Percentiles rank a stretch among this genome's conserved stretches.
Conservation (phyloP, 2,797 vertebrate genomes). For the Florisuga fusca region DNA sequence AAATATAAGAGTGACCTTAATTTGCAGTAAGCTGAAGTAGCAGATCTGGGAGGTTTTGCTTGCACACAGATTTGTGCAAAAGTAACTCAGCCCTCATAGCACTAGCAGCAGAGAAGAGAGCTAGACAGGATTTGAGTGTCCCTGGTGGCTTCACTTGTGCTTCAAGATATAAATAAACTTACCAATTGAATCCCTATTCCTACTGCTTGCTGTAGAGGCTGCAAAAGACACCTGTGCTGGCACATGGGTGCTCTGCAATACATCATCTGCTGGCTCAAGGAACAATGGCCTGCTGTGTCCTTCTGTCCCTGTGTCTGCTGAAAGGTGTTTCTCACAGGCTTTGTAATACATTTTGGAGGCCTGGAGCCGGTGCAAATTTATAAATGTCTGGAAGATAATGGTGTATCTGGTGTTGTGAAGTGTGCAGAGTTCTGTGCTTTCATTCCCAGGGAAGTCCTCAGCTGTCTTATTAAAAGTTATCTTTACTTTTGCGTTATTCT, state of each 20-base stretch:
- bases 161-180: neutral
- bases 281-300: fast-evolving
- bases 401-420: neutral
- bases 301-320: neutral
- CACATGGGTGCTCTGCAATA: neutral
- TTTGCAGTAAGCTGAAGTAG: neutral
- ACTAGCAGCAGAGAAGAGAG: neutral
- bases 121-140: neutral
- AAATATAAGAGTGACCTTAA: neutral
- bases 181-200: fast-evolving
- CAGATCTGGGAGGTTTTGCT: neutral
- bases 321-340: neutral
- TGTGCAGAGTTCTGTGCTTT: neutral
- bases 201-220: neutral
- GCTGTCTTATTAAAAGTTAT: neutral
- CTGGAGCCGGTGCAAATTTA: fast-evolving
- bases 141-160: neutral
- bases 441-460: neutral
- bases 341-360: neutral
- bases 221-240: neutral
- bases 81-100: neutral
- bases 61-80: fast-evolving
- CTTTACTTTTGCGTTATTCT: neutral
- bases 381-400: neutral
- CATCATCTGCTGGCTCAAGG: neutral